Evolutionary conservation across 2,888 invertebrate species (phyloP).

Genomic region (Balanococcus diminutus): DNA sequence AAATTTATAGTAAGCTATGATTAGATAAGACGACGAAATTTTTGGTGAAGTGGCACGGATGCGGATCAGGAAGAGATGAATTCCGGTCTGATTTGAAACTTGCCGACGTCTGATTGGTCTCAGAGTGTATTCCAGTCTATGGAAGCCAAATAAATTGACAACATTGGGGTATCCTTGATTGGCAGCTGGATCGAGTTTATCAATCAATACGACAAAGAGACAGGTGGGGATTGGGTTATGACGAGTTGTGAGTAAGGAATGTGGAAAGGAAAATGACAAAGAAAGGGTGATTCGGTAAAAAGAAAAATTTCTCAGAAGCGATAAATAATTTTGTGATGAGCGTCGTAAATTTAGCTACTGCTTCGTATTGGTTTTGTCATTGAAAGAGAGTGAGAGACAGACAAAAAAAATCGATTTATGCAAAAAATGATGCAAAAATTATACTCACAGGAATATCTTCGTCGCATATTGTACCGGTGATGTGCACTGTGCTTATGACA

Average conservation of each 20-base stretch:
- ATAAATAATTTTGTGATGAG: conserved; percentile 30
- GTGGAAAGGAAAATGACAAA: background rate
- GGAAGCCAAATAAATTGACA: too few relatives aligned
- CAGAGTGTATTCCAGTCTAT: too few relatives aligned
- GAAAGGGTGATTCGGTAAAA: background rate
- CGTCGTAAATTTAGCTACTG: conserved; percentile 35
- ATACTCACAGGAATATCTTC: background rate
- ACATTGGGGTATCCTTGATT: background rate
- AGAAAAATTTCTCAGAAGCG: background rate
- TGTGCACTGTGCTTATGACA: background rate
- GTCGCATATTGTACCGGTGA: background rate
- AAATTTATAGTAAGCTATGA: background rate
- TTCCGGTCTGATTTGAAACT: too few relatives aligned
- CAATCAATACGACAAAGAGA: background rate
- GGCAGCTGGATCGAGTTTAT: background rate
- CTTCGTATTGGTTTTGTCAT: background rate
- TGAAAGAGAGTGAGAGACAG: background rate
- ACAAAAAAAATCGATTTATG: background rate
- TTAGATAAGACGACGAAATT: background rate
- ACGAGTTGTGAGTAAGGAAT: background rate
- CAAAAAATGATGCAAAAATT: background rate
- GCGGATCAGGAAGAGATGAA: too few relatives aligned
- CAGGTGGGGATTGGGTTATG: background rate
- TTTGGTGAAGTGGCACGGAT: too few relatives aligned
- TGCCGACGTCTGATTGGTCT: too few relatives aligned